Evolutionary conservation across 1,140 invertebrate species (phyloP), one percentile per base, ranked within the genome.

Genomic region (Pachypsylla venusta): DNA sequence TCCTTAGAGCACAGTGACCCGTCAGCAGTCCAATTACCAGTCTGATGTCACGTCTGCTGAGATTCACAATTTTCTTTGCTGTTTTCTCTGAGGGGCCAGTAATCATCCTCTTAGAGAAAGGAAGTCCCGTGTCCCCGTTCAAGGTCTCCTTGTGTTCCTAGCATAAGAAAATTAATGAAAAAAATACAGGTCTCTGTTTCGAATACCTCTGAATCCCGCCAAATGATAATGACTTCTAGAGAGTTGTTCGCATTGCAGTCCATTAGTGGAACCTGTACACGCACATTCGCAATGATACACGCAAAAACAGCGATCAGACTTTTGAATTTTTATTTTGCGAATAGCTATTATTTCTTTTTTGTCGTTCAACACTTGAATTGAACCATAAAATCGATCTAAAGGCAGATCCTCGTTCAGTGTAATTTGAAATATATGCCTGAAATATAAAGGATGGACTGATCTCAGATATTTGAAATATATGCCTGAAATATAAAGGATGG

Each of bases 121-220:
- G n/a, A n/a, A n/a, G n/a, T n/a, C n/a, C n/a, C n/a, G n/a, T n/a
- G n/a, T n/a, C n/a, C n/a, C n/a, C n/a, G n/a, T n/a, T n/a, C n/a
- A n/a, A n/a, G n/a, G n/a, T n/a, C n/a, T n/a, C n/a, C n/a, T n/a
- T n/a, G n/a, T n/a, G n/a, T n/a, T n/a, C n/a, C n/a, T n/a, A n/a
- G n/a, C n/a, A n/a, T n/a, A n/a, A n/a, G n/a, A n/a, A n/a, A n/a
- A n/a, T n/a, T n/a, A n/a, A n/a, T n/a, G n/a, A n/a, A n/a, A n/a
- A n/a, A n/a, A n/a, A n/a, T n/a, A n/a, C n/a, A n/a, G n/a, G n/a
- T n/a, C n/a, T n/a, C n/a, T n/a, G n/a, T n/a, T n/a, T n/a, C n/a
- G n/a, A n/a, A n/a, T n/a, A 10, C 74, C 73, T 56, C 66, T 69
- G 63, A 75, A 75, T 25, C 74, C 74, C 35, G 74, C 72, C 1